Evolutionary conservation across 2,113 vertebrate species (phyloP).

Genomic region (Aptenodytes patagonicus): DNA sequence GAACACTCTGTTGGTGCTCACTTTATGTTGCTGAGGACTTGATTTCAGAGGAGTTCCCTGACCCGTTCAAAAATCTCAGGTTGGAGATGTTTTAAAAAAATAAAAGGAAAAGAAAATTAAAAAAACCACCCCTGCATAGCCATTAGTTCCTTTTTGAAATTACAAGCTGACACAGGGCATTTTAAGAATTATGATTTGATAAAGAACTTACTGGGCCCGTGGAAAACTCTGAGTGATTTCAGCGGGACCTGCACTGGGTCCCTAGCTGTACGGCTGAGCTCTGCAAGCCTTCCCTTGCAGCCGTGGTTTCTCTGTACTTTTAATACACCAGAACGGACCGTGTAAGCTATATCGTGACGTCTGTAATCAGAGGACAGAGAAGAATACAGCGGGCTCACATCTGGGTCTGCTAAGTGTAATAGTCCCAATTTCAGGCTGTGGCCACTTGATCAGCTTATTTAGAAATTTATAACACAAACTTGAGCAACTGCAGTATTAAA

Average conservation of each 20-base stretch:
- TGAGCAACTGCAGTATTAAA: background rate
- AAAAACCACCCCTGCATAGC: background rate
- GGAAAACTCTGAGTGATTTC: too few relatives aligned
- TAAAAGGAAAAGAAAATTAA: background rate
- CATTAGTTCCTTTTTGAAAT: background rate
- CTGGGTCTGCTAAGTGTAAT: background rate
- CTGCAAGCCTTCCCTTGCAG: background rate
- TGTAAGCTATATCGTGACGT: accelerated
- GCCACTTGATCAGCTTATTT: background rate
- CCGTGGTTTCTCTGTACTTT: accelerated
- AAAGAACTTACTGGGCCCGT: background rate
- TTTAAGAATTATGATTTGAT: background rate
- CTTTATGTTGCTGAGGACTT: background rate
- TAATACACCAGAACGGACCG: background rate
- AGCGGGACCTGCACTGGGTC: background rate
- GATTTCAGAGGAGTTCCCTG: background rate
- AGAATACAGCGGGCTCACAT: background rate
- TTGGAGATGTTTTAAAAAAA: background rate
- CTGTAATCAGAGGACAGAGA: background rate
- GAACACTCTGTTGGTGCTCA: background rate
- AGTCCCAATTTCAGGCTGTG: background rate
- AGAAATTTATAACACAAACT: background rate
- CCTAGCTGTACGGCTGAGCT: background rate
- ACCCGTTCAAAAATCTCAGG: background rate
- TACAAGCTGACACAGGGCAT: accelerated